Base-by-base conservation (phyloP, 2,113 vertebrate genomes). In the Calonectris borealis region DNA sequence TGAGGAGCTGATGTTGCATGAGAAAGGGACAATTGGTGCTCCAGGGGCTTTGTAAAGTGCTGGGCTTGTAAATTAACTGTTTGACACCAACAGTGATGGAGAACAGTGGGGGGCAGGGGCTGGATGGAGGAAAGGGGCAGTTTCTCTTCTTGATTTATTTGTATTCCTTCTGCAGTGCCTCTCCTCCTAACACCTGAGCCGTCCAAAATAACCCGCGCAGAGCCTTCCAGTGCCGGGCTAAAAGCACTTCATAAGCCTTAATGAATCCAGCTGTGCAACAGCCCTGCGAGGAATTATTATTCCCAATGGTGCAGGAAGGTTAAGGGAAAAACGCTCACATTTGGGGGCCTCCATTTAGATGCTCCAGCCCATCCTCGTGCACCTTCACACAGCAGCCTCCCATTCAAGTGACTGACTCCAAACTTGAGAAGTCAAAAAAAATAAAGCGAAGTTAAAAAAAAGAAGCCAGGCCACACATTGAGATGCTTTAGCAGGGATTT, bases 61-160 rank as follows among this genome's bases (percentile, higher is more conserved):
- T 82, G 90, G 88, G 93, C 65, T 96, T 94, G 95, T 96, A 97
- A 97, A 97, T 96, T 94, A 96, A 94, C 92, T 97, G 93, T 90
- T 96, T 97, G 95, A 96, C 93, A 87, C 92, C 88, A 86, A 80
- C 79, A 38, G 95, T 96, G 96, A 94, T 95, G 81, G 88, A 96
- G 85, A 94, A 12, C 88, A 36, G 85, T 10, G 46, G 61, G 70
- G 81, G 80, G 91, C 80, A 93, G 93, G 89, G 93, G 78, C 83
- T 86, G 91, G 70, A n/a, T 34, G 86, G 70, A 51, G 68, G 85
- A 73, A 86, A 91, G 89, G 92, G 88, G 69, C 75, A 91, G 79
- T 89, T 94, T 90, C 73, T 81, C 86, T 84, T 87, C 62, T 71
- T 88, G 89, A 96, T 96, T 97, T 96, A 94, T 96, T 95, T 86